These are phyloP conservation scores for Aspidoscelis tigris DNA, from an alignment of 2,113 vertebrate genomes.

Conservation along the genomic window DNA sequence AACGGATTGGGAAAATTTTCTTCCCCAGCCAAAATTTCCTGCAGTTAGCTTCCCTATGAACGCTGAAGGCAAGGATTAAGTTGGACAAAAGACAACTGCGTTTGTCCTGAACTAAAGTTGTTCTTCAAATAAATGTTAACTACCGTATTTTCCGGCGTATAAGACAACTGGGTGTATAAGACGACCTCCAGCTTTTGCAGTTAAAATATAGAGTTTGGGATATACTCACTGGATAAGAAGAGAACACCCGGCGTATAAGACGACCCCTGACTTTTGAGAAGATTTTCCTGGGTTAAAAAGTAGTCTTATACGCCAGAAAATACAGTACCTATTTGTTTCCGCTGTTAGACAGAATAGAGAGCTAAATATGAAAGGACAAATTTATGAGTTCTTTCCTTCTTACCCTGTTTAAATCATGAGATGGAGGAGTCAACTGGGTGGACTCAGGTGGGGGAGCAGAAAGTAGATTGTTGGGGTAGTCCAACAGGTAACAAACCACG, in stretches of 20 bases:
- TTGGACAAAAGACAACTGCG: not conserved
- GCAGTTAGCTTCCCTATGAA: rapidly evolving
- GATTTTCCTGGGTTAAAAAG: too few relatives aligned
- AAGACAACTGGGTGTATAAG: too few relatives aligned
- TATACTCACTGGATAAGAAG: too few relatives aligned
- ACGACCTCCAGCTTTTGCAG: too few relatives aligned
- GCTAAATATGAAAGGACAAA: not conserved
- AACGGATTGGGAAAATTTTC: not conserved
- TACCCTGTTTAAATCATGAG: conserved; percentile 98
- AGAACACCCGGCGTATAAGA: too few relatives aligned
- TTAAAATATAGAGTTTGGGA: too few relatives aligned
- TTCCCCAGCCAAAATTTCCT: rapidly evolving
- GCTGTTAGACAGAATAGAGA: not conserved
- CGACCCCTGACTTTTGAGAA: too few relatives aligned
- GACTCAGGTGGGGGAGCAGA: conserved; percentile 95
- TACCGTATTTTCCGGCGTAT: not conserved
- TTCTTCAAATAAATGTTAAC: not conserved
- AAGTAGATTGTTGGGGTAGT: conserved; percentile 98
- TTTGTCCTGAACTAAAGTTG: not conserved
- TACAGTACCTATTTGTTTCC: not conserved
- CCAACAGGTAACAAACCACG: conserved; percentile 97
- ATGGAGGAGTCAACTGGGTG: conserved; percentile 96
- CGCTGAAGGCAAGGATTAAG: not conserved
- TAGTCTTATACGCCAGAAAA: too few relatives aligned
- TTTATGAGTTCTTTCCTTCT: conserved; percentile 35